These are phyloP conservation scores for Unio delphinus DNA, from an alignment of 2,888 invertebrate genomes.

Conservation along the genomic window DNA sequence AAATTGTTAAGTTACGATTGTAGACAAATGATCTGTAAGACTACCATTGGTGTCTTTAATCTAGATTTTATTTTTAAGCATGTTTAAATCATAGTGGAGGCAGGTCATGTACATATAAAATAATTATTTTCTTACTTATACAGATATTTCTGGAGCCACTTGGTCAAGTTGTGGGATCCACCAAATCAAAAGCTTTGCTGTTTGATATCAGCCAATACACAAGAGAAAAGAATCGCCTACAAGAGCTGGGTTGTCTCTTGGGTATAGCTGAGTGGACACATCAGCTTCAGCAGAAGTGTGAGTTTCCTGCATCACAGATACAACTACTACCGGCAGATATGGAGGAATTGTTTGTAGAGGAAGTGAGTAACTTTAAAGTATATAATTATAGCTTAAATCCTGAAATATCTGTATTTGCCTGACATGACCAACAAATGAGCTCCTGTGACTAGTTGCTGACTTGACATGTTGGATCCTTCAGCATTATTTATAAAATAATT, in stretches of 20 bases:
- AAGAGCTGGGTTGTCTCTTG: constrained; percentile 59
- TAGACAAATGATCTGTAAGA: too few species aligned
- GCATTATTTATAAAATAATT: too few species aligned
- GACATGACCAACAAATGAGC: too few species aligned
- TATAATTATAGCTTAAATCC: background rate
- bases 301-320: constrained; percentile 25
- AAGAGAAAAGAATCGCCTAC: constrained; percentile 42
- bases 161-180: constrained; percentile 63
- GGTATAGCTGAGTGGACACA: constrained; percentile 64
- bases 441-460: too few species aligned
- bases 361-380: constrained; percentile 15
- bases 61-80: too few species aligned
- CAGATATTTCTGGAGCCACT: constrained; percentile 67
- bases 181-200: constrained; percentile 61
- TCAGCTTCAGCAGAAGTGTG: constrained; percentile 38
- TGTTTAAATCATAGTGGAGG: too few species aligned
- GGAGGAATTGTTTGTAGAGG: constrained; percentile 37
- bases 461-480: too few species aligned
- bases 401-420: too few species aligned
- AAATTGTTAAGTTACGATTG: too few species aligned
- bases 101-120: background rate
- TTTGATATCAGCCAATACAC: constrained; percentile 37
- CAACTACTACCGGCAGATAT: constrained; percentile 36
- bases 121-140: constrained; percentile 2
- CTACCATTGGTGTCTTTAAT: too few species aligned